These are phyloP conservation scores for Noctilio leporinus DNA, from an alignment of 2,113 vertebrate species.

Conservation along the genomic window DNA sequence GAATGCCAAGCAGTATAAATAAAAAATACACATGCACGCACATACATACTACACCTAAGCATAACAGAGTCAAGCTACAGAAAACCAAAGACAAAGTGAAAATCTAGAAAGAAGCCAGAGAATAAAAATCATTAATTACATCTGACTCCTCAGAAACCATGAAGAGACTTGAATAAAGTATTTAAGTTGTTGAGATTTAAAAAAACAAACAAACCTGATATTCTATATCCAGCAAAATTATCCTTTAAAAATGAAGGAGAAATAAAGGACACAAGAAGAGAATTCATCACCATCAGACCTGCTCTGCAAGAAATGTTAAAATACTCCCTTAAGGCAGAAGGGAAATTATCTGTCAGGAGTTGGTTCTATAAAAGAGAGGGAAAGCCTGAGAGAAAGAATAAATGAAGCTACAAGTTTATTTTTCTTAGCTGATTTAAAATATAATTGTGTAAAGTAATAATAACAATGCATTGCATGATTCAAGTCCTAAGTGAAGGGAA, in stretches of 20 bases:
- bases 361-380: not conserved
- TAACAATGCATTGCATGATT: not conserved
- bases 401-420: conserved; percentile 3
- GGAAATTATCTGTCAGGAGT: not conserved
- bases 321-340: not conserved
- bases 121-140: not conserved
- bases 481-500: not conserved
- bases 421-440: not conserved
- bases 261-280: not conserved
- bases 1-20: not conserved
- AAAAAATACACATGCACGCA: not conserved
- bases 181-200: not conserved
- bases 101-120: not conserved
- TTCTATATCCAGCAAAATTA: not conserved
- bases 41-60: not conserved
- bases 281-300: not conserved
- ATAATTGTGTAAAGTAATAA: not conserved
- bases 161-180: not conserved
- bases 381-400: not conserved
- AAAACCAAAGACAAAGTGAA: not conserved
- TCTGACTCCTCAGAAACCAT: not conserved
- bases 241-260: not conserved
- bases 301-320: not conserved
- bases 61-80: not conserved
- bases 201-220: not conserved